Conservation (phyloP, 2,113 vertebrate genomes). For the Amblyornis subalaris region DNA sequence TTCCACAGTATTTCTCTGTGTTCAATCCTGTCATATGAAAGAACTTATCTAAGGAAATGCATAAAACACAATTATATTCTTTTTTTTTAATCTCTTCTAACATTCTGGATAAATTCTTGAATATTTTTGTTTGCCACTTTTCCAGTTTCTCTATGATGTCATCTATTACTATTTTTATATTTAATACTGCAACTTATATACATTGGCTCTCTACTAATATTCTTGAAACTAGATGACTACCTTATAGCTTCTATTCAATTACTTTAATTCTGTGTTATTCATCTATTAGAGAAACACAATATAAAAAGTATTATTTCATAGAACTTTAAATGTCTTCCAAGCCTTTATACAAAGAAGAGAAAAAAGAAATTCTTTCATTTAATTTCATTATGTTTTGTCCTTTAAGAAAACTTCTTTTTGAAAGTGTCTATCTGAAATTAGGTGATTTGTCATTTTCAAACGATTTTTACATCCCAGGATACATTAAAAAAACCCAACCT, state of each 20-base stretch:
- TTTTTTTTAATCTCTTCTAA: neutral
- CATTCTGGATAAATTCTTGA: neutral
- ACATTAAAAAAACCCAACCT: rapidly evolving
- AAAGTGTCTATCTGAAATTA: neutral
- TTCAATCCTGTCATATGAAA: neutral
- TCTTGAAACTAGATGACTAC: neutral
- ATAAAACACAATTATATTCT: neutral
- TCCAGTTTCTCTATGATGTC: neutral
- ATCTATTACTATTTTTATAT: neutral
- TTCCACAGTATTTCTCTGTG: neutral
- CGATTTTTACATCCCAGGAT: neutral
- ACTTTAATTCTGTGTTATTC: neutral
- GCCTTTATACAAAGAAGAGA: neutral
- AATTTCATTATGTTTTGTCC: neutral
- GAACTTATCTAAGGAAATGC: neutral
- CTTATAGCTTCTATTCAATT: neutral
- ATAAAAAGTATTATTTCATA: neutral
- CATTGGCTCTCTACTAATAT: neutral
- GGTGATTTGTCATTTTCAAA: neutral
- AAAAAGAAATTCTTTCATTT: neutral
- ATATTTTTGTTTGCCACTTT: neutral
- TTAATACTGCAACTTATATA: neutral
- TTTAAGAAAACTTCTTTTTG: neutral
- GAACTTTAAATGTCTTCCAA: neutral
- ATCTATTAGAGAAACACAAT: neutral